Evolutionary conservation across 2,113 vertebrate genomes (phyloP), one percentile per base, ranked within the genome.

Genomic region (Chinchilla lanigera): DNA sequence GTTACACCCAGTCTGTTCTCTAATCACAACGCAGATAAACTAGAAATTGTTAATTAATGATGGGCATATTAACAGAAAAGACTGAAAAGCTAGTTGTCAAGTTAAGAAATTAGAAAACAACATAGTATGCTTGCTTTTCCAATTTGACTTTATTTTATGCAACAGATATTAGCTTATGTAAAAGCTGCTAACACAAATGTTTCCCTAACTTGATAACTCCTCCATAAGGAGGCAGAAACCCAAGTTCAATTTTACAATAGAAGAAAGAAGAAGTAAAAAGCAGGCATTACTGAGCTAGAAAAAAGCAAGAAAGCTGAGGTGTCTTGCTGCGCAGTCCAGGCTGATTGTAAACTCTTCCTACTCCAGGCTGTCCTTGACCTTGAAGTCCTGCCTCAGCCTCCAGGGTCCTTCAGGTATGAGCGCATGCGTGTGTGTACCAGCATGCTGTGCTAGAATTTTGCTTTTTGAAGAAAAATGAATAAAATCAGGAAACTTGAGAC

Each of bases 201-300:
- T 96, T 88, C 47, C 38, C 41, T 44, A 88, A 94, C 54, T 89
- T 58, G 30, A n/a, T 41, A 91, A 89, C 7, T 78, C n/a, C n/a
- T n/a, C n/a, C n/a, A n/a, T n/a, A n/a, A n/a, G n/a, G n/a, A n/a
- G n/a, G n/a, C n/a, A n/a, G n/a, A n/a, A n/a, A n/a, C n/a, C n/a
- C n/a, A n/a, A n/a, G n/a, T n/a, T n/a, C n/a, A n/a, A n/a, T n/a
- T n/a, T n/a, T n/a, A n/a, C n/a, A n/a, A n/a, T n/a, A n/a, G n/a
- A n/a, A n/a, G n/a, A n/a, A n/a, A n/a, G n/a, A n/a, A n/a, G n/a
- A n/a, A n/a, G n/a, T n/a, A n/a, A 82, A 35, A 56, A 60, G 44
- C 28, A 80, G 14, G 10, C 86, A 28, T 82, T 58, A 93, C 22
- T 75, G 4, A 73, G 77, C 75, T 75, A 82, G 54, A 67, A 86